phyloP scores from a whole-genome alignment of 2,797 vertebrate genomes.

The Odontamblyopus rebecca region DNA sequence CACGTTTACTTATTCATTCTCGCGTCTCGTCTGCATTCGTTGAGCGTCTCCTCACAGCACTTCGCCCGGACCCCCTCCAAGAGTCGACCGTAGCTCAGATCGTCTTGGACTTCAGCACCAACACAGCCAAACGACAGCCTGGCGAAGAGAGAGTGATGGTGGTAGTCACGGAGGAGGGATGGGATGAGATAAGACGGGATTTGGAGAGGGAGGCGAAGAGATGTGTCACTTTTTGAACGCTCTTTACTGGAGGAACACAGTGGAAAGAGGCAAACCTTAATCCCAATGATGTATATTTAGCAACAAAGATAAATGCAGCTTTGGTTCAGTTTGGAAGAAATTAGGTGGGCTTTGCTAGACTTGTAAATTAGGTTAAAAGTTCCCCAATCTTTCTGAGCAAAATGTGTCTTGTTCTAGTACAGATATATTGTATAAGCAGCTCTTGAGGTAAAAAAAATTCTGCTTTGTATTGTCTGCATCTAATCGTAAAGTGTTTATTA shows the following conservation, averaged over 20 bases:
- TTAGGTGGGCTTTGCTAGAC: too few species aligned
- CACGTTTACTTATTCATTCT: constrained; percentile 4
- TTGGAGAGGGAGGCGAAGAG: constrained; percentile 42
- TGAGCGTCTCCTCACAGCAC: not conserved
- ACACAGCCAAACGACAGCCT: constrained; percentile 35
- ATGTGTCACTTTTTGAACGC: constrained; percentile 61
- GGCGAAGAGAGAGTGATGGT: constrained; percentile 12
- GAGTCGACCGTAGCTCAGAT: not conserved
- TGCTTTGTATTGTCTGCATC: too few species aligned
- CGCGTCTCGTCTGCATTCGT: not conserved
- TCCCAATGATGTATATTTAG: constrained; percentile 54
- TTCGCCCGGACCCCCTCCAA: not conserved
- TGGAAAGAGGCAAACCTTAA: constrained; percentile 49
- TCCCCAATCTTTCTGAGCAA: too few species aligned
- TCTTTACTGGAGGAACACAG: constrained; percentile 33
- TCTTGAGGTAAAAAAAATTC: too few species aligned
- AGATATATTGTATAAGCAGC: too few species aligned
- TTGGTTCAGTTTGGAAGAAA: not conserved
- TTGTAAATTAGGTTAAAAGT: too few species aligned
- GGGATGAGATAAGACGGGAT: constrained; percentile 66
- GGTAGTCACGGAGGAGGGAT: constrained; percentile 43
- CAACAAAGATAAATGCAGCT: constrained; percentile 22
- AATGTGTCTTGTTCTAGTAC: too few species aligned
- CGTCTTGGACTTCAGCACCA: not conserved
- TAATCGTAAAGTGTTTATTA: too few species aligned